These are phyloP conservation scores for Artemia franciscana DNA, from an alignment of 1,140 invertebrate species.

Conservation along the genomic window DNA sequence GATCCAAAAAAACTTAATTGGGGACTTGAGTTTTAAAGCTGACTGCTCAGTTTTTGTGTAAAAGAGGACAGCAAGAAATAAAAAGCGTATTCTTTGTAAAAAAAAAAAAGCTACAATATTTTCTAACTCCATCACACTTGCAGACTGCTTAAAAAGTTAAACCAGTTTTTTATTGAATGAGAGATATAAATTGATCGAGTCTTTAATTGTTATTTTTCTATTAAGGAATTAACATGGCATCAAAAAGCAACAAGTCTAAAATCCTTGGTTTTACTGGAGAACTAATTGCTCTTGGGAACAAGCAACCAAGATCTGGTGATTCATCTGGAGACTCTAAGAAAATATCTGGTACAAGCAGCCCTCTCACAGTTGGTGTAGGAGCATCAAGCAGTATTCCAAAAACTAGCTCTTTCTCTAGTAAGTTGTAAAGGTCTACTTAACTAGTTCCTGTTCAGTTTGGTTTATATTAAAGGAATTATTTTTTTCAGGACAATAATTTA, in stretches of 20 bases:
- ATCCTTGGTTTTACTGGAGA: constrained; percentile 31
- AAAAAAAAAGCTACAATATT: too few relatives aligned
- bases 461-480: background rate
- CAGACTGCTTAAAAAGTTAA: too few relatives aligned
- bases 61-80: too few relatives aligned
- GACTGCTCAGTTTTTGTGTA: too few relatives aligned
- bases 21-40: too few relatives aligned
- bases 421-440: background rate
- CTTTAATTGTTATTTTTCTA: background rate
- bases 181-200: too few relatives aligned
- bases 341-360: background rate
- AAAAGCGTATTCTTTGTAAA: too few relatives aligned
- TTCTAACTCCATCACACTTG: too few relatives aligned
- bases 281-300: constrained; percentile 29
- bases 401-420: constrained; percentile 5
- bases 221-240: background rate
- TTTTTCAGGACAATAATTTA: too few relatives aligned
- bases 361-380: background rate
- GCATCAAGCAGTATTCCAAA: background rate
- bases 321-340: background rate
- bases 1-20: too few relatives aligned
- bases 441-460: background rate
- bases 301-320: constrained; percentile 20
- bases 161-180: too few relatives aligned
- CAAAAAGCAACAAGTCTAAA: background rate